phyloP scores from a whole-genome alignment of 2,797 vertebrate genomes.

The Eremophila alpestris region DNA sequence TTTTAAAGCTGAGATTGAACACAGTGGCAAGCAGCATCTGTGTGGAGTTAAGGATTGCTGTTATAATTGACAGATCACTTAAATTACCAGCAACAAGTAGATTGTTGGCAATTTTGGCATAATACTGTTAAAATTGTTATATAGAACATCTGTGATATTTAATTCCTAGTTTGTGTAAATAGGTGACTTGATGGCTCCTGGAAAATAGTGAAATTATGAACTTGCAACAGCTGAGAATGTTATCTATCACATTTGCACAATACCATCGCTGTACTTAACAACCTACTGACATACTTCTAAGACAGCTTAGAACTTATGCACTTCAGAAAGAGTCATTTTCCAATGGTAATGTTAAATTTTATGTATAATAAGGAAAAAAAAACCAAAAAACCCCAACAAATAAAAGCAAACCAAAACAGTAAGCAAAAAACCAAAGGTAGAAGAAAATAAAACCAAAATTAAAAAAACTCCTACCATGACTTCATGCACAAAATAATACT shows the following conservation, averaged over 20 bases:
- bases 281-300: background rate
- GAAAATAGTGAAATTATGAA: background rate
- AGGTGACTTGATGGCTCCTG: rapidly evolving
- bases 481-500: background rate
- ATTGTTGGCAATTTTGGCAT: background rate
- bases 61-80: background rate
- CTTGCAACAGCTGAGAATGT: background rate
- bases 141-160: background rate
- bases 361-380: background rate
- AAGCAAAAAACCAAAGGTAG: background rate
- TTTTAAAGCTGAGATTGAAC: background rate
- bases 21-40: background rate
- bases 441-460: background rate
- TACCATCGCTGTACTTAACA: background rate
- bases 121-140: background rate
- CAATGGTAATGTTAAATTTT: background rate
- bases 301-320: background rate
- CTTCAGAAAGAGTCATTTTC: background rate
- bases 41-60: background rate
- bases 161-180: background rate
- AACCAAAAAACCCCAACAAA: background rate
- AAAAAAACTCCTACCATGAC: background rate
- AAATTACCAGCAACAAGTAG: background rate
- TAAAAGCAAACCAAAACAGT: background rate
- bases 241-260: background rate